Percentiles rank a stretch among this genome's conserved stretches.
Evolutionary conservation across 1,140 invertebrate genomes (phyloP).

Genomic region (Diabrotica virgifera): DNA sequence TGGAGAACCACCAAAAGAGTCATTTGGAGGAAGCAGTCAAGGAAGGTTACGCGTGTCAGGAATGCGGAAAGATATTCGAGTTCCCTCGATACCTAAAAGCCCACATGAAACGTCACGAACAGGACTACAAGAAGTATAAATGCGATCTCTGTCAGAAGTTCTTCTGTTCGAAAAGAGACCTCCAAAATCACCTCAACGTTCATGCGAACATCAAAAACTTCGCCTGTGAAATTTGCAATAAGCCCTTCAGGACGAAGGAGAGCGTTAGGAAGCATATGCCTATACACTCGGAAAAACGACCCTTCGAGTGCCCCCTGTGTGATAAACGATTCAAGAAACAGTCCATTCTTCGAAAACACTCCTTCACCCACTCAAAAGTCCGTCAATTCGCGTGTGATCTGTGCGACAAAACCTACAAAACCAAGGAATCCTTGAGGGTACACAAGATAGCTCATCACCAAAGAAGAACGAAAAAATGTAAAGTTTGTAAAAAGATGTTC

Average conservation of each 20-base stretch:
- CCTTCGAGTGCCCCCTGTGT: conserved; percentile 24
- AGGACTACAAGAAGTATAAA: conserved; percentile 21
- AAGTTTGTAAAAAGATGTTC: conserved; percentile 15
- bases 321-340: conserved; percentile 33
- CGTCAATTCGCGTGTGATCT: conserved; percentile 31
- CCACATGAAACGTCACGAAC: conserved; percentile 15
- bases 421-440: conserved; percentile 16
- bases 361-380: conserved; percentile 33
- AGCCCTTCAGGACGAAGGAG: conserved; percentile 21
- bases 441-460: conserved; percentile 17
- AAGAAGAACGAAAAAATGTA: conserved; percentile 9
- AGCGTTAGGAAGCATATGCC: conserved; percentile 22
- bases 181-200: conserved; percentile 20
- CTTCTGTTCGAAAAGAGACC: conserved; percentile 18
- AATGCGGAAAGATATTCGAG: conserved; percentile 20
- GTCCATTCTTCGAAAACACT: conserved; percentile 38
- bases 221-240: conserved; percentile 16
- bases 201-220: conserved; percentile 22
- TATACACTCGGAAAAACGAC: conserved; percentile 23
- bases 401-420: conserved; percentile 26
- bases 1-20: conserved; percentile 20
- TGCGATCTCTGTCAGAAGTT: conserved; percentile 18
- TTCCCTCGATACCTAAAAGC: conserved; percentile 22
- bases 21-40: conserved; percentile 11
- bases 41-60: conserved; percentile 12